Percentiles rank a stretch among this genome's conserved stretches.
Conservation (phyloP, 2,888 invertebrate species). For the Branchellion lobata region DNA sequence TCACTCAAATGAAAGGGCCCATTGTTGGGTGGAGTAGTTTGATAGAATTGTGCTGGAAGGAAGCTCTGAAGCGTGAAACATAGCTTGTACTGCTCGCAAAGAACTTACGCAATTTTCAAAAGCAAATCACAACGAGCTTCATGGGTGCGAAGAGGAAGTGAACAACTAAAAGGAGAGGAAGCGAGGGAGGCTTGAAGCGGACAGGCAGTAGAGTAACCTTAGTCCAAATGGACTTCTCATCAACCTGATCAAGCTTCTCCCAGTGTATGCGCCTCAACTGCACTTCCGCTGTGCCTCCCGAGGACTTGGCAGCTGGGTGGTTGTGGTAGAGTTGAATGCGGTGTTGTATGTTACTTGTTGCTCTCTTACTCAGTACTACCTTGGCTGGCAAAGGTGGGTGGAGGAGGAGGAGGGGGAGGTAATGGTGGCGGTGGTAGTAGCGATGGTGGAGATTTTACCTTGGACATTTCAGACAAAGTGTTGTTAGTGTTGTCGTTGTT, state of each 20-base stretch:
- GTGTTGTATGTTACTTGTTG: not conserved
- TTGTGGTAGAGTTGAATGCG: not conserved
- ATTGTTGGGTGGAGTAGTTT: too few relatives aligned
- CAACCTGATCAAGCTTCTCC: slow-evolving; percentile 59
- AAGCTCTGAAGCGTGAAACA: too few relatives aligned
- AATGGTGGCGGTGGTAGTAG: slow-evolving; percentile 44
- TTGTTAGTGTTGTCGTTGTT: not conserved
- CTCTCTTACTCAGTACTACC: not conserved
- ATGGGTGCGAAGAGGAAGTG: too few relatives aligned
- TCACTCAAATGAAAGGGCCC: too few relatives aligned
- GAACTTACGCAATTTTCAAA: too few relatives aligned
- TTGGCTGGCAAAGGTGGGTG: slow-evolving; percentile 6
- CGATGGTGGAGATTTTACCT: not conserved
- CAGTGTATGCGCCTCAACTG: slow-evolving; percentile 61
- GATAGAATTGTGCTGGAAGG: too few relatives aligned
- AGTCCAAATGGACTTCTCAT: slow-evolving; percentile 60
- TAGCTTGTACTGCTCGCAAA: too few relatives aligned
- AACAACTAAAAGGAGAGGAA: too few relatives aligned
- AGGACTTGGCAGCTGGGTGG: not conserved
- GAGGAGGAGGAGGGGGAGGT: slow-evolving; percentile 47
- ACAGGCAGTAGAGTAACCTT: slow-evolving; percentile 55
- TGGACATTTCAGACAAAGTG: not conserved
- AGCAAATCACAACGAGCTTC: too few relatives aligned
- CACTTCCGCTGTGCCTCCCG: slow-evolving; percentile 8
- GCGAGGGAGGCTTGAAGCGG: too few relatives aligned